These are phyloP conservation scores for Oreonectes daqikongensis DNA, from an alignment of 2,797 vertebrate species.

Conservation along the genomic window DNA sequence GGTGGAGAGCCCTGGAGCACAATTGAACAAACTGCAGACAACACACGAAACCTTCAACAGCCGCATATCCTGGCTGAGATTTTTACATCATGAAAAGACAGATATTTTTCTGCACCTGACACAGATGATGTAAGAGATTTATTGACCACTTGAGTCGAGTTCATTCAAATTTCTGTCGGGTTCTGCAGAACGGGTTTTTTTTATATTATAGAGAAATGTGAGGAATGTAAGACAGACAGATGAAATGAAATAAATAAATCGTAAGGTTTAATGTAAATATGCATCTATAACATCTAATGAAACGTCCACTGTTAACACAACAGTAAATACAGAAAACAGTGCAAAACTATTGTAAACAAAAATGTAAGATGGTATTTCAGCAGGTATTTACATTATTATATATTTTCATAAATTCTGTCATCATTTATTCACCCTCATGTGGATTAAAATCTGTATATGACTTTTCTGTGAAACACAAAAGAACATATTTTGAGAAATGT, in stretches of 20 bases:
- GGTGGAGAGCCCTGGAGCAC: constrained; percentile 2
- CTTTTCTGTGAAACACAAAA: too few relatives aligned
- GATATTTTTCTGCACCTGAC: constrained; percentile 14
- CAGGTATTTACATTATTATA: too few relatives aligned
- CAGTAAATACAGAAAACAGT: background rate
- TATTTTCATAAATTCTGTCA: too few relatives aligned
- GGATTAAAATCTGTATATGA: too few relatives aligned
- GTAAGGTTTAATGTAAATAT: background rate
- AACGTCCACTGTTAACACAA: background rate
- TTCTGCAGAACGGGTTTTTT: background rate
- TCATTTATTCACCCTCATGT: too few relatives aligned
- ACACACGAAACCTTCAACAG: background rate
- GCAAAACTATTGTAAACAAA: background rate
- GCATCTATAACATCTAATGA: background rate
- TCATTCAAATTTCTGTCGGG: constrained; percentile 2
- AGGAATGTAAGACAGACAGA: background rate
- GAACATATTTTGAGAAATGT: too few relatives aligned
- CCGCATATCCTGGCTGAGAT: background rate
- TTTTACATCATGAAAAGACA: background rate
- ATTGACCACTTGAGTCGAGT: constrained; percentile 12
- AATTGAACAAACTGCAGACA: constrained; percentile 13
- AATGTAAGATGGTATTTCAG: background rate
- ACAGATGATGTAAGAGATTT: constrained; percentile 17
- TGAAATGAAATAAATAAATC: background rate
- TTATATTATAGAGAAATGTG: background rate